phyloP scores from a whole-genome alignment of 2,888 invertebrate genomes.

The Panorpa germanica region DNA sequence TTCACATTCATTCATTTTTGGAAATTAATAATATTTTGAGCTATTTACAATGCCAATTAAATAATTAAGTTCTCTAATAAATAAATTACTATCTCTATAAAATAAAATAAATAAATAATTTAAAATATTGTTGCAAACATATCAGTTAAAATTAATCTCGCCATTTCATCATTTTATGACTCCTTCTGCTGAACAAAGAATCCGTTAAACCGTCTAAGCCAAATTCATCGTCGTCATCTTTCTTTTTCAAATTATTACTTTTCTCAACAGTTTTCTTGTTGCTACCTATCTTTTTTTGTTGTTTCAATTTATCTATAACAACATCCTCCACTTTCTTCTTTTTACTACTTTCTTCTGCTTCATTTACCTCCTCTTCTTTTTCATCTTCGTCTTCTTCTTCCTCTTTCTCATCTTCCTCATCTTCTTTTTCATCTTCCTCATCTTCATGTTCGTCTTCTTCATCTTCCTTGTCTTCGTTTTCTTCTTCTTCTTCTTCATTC shows the following conservation, averaged over 20 bases:
- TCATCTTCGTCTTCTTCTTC: slow-evolving; percentile 3
- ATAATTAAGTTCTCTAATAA: too few species aligned
- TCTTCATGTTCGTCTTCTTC: not conserved
- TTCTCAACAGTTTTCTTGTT: slow-evolving; percentile 8
- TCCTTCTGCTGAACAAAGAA: too few species aligned
- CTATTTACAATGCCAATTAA: too few species aligned
- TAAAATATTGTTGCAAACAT: too few species aligned
- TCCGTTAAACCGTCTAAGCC: too few species aligned
- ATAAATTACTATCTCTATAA: too few species aligned
- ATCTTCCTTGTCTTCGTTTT: not conserved
- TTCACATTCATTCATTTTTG: too few species aligned
- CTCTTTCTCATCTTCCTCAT: not conserved
- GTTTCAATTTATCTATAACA: not conserved
- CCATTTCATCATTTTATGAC: too few species aligned
- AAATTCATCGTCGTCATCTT: too few species aligned
- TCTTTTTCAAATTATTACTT: slow-evolving; percentile 10
- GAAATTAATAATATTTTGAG: too few species aligned
- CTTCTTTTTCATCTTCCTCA: slow-evolving; percentile 7
- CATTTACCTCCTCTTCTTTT: not conserved
- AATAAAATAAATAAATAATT: too few species aligned
- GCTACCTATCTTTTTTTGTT: slow-evolving; percentile 1
- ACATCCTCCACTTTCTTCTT: slow-evolving; percentile 5
- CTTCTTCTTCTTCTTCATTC: not conserved
- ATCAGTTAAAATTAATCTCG: too few species aligned
- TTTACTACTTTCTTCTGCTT: slow-evolving; percentile 2